Evolutionary conservation across 2,888 invertebrate species (phyloP).

Genomic region (Aleiodes leptofemur): DNA sequence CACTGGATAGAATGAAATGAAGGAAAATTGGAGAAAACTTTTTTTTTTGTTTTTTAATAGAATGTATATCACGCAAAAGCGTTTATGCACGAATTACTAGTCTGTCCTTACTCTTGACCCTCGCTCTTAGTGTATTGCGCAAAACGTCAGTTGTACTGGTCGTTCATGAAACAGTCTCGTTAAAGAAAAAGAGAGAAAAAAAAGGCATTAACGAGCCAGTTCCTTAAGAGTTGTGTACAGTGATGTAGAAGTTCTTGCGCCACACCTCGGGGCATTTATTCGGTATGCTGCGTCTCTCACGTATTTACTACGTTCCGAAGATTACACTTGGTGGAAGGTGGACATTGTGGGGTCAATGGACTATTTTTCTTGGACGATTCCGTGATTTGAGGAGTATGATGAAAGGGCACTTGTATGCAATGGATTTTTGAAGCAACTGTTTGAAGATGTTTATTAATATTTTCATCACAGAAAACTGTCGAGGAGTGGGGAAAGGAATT

Average conservation of each 20-base stretch:
- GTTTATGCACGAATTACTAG: not conserved
- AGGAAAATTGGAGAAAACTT: slow-evolving; percentile 16
- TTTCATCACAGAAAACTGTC: no score
- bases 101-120: slow-evolving; percentile 51
- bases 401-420: no score
- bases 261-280: slow-evolving; percentile 30
- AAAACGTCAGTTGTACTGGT: slow-evolving; percentile 50
- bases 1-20: slow-evolving; percentile 11
- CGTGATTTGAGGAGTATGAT: no score
- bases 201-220: slow-evolving; percentile 52
- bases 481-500: no score
- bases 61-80: slow-evolving; percentile 13
- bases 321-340: not conserved
- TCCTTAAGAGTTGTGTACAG: slow-evolving; percentile 34
- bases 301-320: not conserved
- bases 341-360: slow-evolving; percentile 32
- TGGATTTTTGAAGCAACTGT: no score
- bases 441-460: no score
- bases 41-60: not conserved
- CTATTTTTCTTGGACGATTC: not conserved
- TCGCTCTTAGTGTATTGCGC: slow-evolving; percentile 23
- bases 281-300: not conserved
- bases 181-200: slow-evolving; percentile 46
- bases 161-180: slow-evolving; percentile 50
- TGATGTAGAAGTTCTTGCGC: slow-evolving; percentile 19